phyloP scores from a whole-genome alignment of 2,888 invertebrate species.

The Anaspis maculata region DNA sequence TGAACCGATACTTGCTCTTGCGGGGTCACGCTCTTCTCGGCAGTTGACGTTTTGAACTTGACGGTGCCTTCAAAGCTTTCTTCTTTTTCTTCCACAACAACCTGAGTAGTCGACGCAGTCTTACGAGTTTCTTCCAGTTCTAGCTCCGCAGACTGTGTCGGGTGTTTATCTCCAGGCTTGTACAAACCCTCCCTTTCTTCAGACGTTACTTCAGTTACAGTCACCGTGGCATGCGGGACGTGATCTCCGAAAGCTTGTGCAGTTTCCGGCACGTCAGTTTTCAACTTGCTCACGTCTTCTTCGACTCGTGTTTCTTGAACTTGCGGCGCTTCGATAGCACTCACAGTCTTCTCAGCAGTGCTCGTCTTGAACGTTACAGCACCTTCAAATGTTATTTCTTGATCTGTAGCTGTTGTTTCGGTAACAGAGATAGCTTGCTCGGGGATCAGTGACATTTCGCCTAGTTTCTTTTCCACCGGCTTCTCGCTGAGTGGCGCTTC shows the following conservation, averaged over 20 bases:
- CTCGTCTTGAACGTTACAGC: slow-evolving; percentile 12
- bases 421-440: slow-evolving; percentile 36
- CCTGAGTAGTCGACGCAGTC: slow-evolving; percentile 5
- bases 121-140: slow-evolving; percentile 5
- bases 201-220: slow-evolving; percentile 19
- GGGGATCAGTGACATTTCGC: slow-evolving; percentile 40
- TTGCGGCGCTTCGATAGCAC: slow-evolving; percentile 27
- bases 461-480: slow-evolving; percentile 36
- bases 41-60: slow-evolving; percentile 7
- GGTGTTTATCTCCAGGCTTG: slow-evolving; percentile 5
- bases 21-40: slow-evolving; percentile 2
- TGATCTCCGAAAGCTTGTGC: slow-evolving; percentile 20
- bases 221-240: slow-evolving; percentile 16
- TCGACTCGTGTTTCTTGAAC: slow-evolving; percentile 25
- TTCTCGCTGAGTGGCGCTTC: slow-evolving; percentile 34
- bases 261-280: slow-evolving; percentile 13
- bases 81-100: slow-evolving; percentile 7
- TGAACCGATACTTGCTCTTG: slow-evolving; percentile 5
- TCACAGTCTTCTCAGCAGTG: slow-evolving; percentile 27
- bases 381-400: slow-evolving; percentile 27
- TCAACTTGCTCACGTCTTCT: slow-evolving; percentile 19
- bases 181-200: slow-evolving; percentile 19
- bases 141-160: slow-evolving; percentile 5
- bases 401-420: slow-evolving; percentile 37
- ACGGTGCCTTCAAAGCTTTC: slow-evolving; percentile 19